Percentiles rank a stretch among this genome's conserved stretches.
Evolutionary conservation across 2,797 vertebrate species (phyloP).

Genomic region (Serranus cabrilla): DNA sequence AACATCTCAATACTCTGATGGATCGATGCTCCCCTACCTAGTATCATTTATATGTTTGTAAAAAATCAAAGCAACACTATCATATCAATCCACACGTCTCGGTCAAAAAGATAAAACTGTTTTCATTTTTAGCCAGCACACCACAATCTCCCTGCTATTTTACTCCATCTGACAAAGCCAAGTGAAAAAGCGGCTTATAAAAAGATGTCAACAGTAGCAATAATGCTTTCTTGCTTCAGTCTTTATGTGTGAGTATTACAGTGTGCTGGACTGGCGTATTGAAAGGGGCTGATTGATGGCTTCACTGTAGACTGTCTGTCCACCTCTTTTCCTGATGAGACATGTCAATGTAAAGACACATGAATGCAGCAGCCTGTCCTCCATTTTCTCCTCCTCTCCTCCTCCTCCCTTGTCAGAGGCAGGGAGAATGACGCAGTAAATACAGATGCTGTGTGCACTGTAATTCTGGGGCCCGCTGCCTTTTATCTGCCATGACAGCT

Average conservation of each 20-base stretch:
- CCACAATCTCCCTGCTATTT: slow-evolving; percentile 39
- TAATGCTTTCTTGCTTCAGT: slow-evolving; percentile 60
- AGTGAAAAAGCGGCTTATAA: slow-evolving; percentile 40
- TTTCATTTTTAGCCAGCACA: slow-evolving; percentile 36
- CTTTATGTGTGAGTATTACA: slow-evolving; percentile 60
- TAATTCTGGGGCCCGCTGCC: slow-evolving; percentile 73
- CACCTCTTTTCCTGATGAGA: slow-evolving; percentile 79
- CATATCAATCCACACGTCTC: slow-evolving; percentile 8
- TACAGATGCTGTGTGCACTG: slow-evolving; percentile 76
- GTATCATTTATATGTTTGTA: not conserved
- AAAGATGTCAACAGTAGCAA: slow-evolving; percentile 68
- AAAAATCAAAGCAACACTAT: slow-evolving; percentile 14
- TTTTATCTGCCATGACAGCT: slow-evolving; percentile 90
- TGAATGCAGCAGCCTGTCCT: slow-evolving; percentile 82
- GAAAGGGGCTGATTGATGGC: slow-evolving; percentile 78
- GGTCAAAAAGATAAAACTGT: slow-evolving; percentile 14
- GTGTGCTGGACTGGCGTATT: slow-evolving; percentile 56
- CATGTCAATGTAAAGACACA: slow-evolving; percentile 83
- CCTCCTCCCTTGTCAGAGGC: slow-evolving; percentile 77
- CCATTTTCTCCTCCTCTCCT: slow-evolving; percentile 80
- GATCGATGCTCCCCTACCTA: too few relatives aligned
- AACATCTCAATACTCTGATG: too few relatives aligned
- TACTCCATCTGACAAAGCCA: slow-evolving; percentile 44
- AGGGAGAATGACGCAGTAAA: slow-evolving; percentile 83
- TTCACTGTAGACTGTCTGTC: slow-evolving; percentile 74